Conservation (phyloP, 2,888 invertebrate genomes). For the Andrena fulva region DNA sequence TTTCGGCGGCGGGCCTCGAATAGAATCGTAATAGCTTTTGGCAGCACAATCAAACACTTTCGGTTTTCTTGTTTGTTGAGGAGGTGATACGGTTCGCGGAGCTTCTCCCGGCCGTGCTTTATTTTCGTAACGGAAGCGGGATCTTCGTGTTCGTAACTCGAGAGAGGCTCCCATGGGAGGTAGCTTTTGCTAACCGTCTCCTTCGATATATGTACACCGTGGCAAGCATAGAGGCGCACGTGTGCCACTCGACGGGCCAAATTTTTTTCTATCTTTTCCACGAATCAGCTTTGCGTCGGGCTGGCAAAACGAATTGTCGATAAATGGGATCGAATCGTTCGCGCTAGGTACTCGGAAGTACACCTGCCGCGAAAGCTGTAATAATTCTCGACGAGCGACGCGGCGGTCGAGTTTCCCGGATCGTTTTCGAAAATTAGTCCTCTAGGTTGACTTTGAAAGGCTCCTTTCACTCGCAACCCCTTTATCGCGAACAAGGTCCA, state of each 20-base stretch:
- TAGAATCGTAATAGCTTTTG: slow-evolving; percentile 46
- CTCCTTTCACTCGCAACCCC: slow-evolving; percentile 49
- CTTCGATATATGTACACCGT: slow-evolving; percentile 57
- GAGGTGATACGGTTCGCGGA: slow-evolving; percentile 58
- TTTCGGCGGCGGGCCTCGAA: not conserved
- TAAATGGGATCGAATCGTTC: not conserved
- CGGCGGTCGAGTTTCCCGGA: slow-evolving; percentile 16
- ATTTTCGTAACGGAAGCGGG: slow-evolving; percentile 74
- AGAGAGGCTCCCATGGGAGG: slow-evolving; percentile 59
- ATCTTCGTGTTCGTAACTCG: slow-evolving; percentile 49
- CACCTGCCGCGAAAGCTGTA: slow-evolving; percentile 17
- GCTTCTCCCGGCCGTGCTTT: slow-evolving; percentile 55
- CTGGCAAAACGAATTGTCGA: not conserved
- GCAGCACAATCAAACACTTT: slow-evolving; percentile 53
- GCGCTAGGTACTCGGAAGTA: not conserved
- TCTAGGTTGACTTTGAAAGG: slow-evolving; percentile 44
- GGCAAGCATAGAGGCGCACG: slow-evolving; percentile 41
- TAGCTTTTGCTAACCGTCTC: slow-evolving; percentile 63
- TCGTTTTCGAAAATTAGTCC: slow-evolving; percentile 57
- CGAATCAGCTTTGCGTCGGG: not conserved
- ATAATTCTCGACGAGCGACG: not conserved
- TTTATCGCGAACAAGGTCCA: slow-evolving; percentile 44
- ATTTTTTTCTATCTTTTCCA: slow-evolving; percentile 17
- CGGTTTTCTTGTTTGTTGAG: slow-evolving; percentile 49
- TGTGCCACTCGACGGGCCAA: slow-evolving; percentile 23